phyloP scores from a whole-genome alignment of 2,113 vertebrate species.

The Pseudopipra pipra region DNA sequence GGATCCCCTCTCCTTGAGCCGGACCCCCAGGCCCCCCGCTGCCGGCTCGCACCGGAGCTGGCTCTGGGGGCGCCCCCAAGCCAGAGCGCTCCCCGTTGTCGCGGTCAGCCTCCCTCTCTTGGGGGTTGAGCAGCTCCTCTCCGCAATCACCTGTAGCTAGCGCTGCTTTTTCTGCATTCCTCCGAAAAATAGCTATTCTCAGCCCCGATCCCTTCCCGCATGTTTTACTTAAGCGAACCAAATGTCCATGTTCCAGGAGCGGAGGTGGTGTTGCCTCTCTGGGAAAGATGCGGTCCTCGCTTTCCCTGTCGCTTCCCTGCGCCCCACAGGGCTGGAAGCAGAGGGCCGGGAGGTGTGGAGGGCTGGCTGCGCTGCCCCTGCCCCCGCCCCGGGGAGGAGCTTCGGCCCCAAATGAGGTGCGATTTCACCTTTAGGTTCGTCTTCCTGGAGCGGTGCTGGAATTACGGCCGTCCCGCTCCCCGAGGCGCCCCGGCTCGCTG shows the following conservation, averaged over 20 bases:
- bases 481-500: background rate
- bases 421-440: background rate
- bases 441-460: background rate
- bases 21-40: fast-evolving
- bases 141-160: slow-evolving; percentile 56
- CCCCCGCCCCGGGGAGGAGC: slow-evolving; percentile 19
- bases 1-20: background rate
- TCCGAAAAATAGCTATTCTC: background rate
- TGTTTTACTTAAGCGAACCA: background rate
- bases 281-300: background rate
- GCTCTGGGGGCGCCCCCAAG: background rate
- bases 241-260: background rate
- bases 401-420: background rate
- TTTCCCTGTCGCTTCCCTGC: background rate
- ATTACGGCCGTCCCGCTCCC: background rate
- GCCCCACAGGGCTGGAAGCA: background rate
- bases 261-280: background rate
- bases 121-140: background rate
- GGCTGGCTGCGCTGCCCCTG: slow-evolving; percentile 20
- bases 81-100: background rate
- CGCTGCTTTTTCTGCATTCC: background rate
- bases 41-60: fast-evolving
- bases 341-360: background rate
- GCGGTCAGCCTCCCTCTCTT: background rate
- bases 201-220: background rate